Evolutionary conservation across 1,140 invertebrate genomes (phyloP), one percentile per base, ranked within the genome.

Genomic region (Musca vetustissima): DNA sequence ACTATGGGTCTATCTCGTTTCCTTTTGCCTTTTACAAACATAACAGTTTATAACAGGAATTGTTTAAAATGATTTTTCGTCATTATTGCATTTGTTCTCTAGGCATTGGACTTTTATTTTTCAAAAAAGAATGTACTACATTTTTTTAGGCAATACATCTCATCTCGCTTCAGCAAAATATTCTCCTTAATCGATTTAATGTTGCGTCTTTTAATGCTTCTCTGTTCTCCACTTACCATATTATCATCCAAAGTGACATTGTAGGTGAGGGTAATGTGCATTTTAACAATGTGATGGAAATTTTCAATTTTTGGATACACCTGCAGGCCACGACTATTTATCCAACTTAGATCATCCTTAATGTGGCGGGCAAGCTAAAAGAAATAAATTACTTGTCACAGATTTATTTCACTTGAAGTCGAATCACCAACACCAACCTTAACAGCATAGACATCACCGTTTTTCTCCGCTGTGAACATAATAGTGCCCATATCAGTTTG

Each of bases 221-320:
- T n/a, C n/a, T n/a, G n/a, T n/a, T n/a, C n/a, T n/a, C n/a, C 77
- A 36, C 75, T 61, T 53, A 77, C 79, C 79, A 78, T 79, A 70
- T 77, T 81, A 53, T 81, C 79, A 71, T 81, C 79, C n/a, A 81
- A 19, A 1, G 79, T 78, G 1, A 81, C 79, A 72, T 81, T 81
- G 43, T 81, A 81, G 21, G 76, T 72, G 14, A 81, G 61, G 49
- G 78, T 79, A 21, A 81, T 78, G 52, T 81, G 77, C 61, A 79
- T 66, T 53, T 81, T 81, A 13, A 81, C 74, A 61, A 81, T 79
- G 64, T 76, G 75, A 67, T 81, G 75, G 25, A 81, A 81, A 49
- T 81, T 79, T 24, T 78, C 74, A 14, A 79, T 73, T 52, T 81
- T 77, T 6, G 79, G 79, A 66, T 79, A 81, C 9, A 74, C 74